Base-by-base conservation (phyloP, 2,888 invertebrate genomes). In the Tenthredo amoena region DNA sequence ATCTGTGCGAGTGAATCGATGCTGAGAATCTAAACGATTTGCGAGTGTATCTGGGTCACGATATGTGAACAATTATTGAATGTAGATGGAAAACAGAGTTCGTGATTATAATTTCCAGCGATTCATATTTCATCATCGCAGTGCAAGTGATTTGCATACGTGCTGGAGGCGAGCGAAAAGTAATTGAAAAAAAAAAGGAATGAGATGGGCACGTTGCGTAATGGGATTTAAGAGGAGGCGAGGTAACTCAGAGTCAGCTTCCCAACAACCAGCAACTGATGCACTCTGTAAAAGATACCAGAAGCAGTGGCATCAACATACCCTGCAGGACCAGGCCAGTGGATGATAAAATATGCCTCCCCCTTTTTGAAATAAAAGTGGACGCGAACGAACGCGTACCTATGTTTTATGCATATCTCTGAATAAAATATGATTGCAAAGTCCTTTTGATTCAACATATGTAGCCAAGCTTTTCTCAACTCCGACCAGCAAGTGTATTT, bases 381-480 rank as follows among this genome's bases (percentile, higher is more conserved):
- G 87, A 88, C 89, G 87, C 87, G 86, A 86, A 77, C 86, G 88
- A 86, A 89, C 87, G 87, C 86, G 87, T 76, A 88, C 86, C 87
- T 87, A 90, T 90, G 90, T 90, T 91, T 90, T 90, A 91, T 91
- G 90, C 89, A 90, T 91, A 90, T 88, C 89, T 86, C 88, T 91
- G 90, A 91, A 91, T 90, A 90, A 90, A 90, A 91, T 90, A 90
- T 90, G 89, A 90, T 90, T 90, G 90, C 90, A 88, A 89, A 89
- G 90, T 89, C 87, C 89, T 90, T 91, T 91, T 91, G 90, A 89
- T 90, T 90, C 89, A 87, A 88, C 87, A 87, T 87, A 88, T 89
- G 88, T 89, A 90, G 87, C 85, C 40, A 83, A 43, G 87, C 87
- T 88, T 88, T 88, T 86, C 87, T 84, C 87, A 87, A 72, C 55